phyloP scores from a whole-genome alignment of 1,140 invertebrate species.

The Ridgeia piscesae region DNA sequence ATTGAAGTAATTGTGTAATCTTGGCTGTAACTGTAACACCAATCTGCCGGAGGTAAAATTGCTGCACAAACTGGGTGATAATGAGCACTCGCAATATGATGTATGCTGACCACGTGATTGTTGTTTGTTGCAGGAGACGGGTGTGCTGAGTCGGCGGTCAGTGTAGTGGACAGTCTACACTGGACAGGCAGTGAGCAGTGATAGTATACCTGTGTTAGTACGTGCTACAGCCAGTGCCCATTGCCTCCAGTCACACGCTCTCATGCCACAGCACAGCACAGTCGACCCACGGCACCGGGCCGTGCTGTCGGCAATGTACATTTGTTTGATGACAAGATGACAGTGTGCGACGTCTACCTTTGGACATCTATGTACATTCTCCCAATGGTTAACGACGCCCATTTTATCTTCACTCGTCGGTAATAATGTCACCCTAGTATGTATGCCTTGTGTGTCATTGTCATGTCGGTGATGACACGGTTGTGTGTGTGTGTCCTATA shows the following conservation, averaged over 20 bases:
- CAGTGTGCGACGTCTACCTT: not conserved
- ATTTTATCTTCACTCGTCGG: not conserved
- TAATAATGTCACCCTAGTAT: not conserved
- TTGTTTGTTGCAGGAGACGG: not conserved
- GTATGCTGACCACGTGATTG: not conserved
- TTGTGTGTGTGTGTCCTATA: not conserved
- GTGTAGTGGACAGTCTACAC: not conserved
- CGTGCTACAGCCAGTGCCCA: not conserved
- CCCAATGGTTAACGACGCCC: not conserved
- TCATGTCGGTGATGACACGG: not conserved
- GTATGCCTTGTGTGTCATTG: not conserved
- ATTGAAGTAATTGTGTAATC: no score
- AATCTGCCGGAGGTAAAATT: no score
- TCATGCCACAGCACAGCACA: not conserved
- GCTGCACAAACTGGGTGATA: no score
- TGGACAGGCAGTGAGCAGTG: not conserved
- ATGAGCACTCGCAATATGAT: not conserved
- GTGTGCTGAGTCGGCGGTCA: not conserved
- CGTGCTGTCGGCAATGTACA: not conserved
- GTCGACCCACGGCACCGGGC: no score
- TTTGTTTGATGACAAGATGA: not conserved
- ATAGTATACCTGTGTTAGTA: not conserved
- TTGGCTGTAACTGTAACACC: no score
- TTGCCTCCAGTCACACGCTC: not conserved
- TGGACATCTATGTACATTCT: not conserved